A percentile compares a stretch with the other conserved stretches of the same genome.
Conservation (phyloP, 2,113 vertebrate genomes). For the Tragelaphus strepsiceros region DNA sequence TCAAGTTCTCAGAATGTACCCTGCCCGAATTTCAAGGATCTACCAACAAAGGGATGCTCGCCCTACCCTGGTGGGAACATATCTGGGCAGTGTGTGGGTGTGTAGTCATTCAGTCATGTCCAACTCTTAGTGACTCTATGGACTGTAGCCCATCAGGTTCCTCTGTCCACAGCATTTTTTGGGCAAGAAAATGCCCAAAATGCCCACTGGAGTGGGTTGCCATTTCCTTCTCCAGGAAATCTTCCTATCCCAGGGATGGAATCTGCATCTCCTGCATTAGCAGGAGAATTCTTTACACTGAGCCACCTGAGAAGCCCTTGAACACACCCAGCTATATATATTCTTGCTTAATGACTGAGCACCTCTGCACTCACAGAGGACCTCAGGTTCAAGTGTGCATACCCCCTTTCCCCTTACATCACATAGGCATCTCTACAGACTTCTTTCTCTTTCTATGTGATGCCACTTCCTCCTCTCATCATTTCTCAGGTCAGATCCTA, state of each 20-base stretch:
- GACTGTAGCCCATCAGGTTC: not conserved
- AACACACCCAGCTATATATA: not conserved
- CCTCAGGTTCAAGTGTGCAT: not conserved
- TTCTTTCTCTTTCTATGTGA: not conserved
- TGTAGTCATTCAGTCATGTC: not conserved
- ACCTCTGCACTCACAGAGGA: not conserved
- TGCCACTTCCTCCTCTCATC: not conserved
- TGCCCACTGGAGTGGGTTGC: not conserved
- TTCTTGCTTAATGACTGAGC: not conserved
- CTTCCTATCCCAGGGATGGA: not conserved
- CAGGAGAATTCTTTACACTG: not conserved
- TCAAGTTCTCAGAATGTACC: not conserved
- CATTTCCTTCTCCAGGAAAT: not conserved
- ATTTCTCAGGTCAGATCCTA: not conserved
- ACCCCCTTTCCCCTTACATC: not conserved
- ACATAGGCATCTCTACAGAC: not conserved
- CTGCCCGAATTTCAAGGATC: not conserved
- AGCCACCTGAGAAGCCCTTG: not conserved
- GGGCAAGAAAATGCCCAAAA: not conserved
- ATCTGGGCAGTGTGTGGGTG: not conserved
- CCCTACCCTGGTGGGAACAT: no score
- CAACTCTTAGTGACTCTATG: rapidly evolving
- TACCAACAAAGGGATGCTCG: not conserved
- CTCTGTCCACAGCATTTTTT: not conserved
- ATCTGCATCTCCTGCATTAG: not conserved